Evolutionary conservation across 2,888 invertebrate genomes (phyloP).

Genomic region (Ochropacha duplaris): DNA sequence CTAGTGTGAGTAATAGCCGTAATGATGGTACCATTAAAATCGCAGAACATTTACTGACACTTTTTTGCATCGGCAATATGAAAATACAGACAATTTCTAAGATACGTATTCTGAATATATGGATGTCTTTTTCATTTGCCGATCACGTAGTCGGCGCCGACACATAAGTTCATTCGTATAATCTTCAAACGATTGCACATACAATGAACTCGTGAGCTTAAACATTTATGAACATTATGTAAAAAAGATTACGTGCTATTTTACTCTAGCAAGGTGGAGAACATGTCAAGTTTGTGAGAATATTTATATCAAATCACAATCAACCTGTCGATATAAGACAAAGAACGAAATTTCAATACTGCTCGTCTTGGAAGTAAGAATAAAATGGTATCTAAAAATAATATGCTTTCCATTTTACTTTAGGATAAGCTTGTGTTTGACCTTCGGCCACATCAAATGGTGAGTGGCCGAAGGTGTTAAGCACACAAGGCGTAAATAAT

Average conservation of each 20-base stretch:
- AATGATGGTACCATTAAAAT: slow-evolving; percentile 32
- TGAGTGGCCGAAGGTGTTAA: no score
- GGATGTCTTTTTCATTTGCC: slow-evolving; percentile 45
- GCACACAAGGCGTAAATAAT: no score
- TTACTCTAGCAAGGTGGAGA: slow-evolving; percentile 4
- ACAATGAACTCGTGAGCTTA: not conserved
- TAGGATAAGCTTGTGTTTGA: no score
- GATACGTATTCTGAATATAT: slow-evolving; percentile 38
- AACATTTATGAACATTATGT: not conserved
- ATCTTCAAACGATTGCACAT: slow-evolving; percentile 19
- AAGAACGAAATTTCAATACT: not conserved
- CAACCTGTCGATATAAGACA: slow-evolving; percentile 21
- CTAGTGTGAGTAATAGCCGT: not conserved
- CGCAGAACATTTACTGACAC: slow-evolving; percentile 42
- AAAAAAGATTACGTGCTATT: not conserved
- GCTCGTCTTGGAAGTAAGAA: not conserved
- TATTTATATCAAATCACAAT: slow-evolving; percentile 24
- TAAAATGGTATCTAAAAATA: not conserved
- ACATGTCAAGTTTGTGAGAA: slow-evolving; percentile 16
- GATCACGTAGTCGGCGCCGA: slow-evolving; percentile 41
- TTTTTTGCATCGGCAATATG: slow-evolving; percentile 26
- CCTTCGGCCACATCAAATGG: no score
- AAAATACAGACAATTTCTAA: slow-evolving; percentile 28
- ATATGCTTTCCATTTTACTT: no score
- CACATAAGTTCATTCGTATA: slow-evolving; percentile 37